phyloP scores from a whole-genome alignment of 2,888 invertebrate genomes.

The Rhyacophila evoluta region DNA sequence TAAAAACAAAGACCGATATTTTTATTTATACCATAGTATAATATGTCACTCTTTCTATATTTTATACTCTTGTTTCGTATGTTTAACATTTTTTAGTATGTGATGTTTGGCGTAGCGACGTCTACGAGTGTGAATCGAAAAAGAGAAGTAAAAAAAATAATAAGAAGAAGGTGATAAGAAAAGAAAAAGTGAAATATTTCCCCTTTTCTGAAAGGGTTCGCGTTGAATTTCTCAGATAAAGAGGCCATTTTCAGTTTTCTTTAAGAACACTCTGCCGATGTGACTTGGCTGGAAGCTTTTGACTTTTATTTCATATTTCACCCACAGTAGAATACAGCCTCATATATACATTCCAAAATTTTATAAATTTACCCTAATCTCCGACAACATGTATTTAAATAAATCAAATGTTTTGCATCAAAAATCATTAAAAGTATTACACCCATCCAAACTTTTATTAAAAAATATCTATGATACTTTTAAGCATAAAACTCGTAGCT shows the following conservation, averaged over 20 bases:
- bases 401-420: no score
- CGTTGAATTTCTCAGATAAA: conserved; percentile 24
- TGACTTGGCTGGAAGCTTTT: conserved; percentile 7
- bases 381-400: no score
- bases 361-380: no score
- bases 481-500: no score
- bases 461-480: no score
- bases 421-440: no score
- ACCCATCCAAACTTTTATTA: no score
- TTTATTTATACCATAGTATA: no score
- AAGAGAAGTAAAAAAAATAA: background rate
- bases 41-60: background rate
- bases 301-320: conserved; percentile 14
- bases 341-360: no score
- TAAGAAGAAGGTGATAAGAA: background rate
- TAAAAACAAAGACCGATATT: no score
- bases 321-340: background rate
- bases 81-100: conserved; percentile 18
- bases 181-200: conserved; percentile 24
- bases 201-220: conserved; percentile 20
- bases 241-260: conserved; percentile 14
- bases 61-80: background rate
- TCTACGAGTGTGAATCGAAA: conserved; percentile 1
- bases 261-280: conserved; percentile 5
- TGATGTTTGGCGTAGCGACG: background rate